phyloP scores from a whole-genome alignment of 2,888 invertebrate genomes.

The Dryadula phaetusa region DNA sequence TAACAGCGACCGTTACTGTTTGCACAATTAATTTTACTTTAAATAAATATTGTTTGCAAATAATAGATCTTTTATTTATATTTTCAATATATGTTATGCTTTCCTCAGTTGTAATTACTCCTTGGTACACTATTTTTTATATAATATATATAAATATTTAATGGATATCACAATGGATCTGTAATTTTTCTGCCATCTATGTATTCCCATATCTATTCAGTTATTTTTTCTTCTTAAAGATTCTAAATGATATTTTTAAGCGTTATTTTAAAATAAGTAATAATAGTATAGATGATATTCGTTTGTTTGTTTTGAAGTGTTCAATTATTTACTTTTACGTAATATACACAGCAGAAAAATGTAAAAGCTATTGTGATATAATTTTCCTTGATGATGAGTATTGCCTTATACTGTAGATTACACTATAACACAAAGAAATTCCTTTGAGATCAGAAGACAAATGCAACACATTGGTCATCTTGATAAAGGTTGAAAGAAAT shows the following conservation, averaged over 20 bases:
- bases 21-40: constrained; percentile 1
- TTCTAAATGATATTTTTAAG: neutral
- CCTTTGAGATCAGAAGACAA: constrained; percentile 21
- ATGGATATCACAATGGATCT: neutral
- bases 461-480: constrained; percentile 27
- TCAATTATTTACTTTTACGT: constrained; percentile 3
- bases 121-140: neutral
- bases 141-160: constrained; percentile 4
- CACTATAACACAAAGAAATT: constrained; percentile 16
- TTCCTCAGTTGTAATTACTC: neutral
- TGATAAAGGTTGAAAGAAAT: constrained; percentile 28
- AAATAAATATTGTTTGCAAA: neutral
- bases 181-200: constrained; percentile 7
- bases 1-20: neutral
- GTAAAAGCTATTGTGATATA: constrained; percentile 8
- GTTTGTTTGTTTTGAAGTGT: too few relatives aligned
- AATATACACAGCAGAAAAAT: constrained; percentile 22
- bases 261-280: neutral
- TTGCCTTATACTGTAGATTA: constrained; percentile 23
- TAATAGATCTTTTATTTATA: neutral
- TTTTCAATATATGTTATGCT: neutral
- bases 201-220: neutral
- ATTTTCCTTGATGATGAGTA: constrained; percentile 8
- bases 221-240: neutral
- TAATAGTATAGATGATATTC: neutral